Evolutionary conservation across 1,140 invertebrate species (phyloP).

Genomic region (Lutraria rhynchaena): DNA sequence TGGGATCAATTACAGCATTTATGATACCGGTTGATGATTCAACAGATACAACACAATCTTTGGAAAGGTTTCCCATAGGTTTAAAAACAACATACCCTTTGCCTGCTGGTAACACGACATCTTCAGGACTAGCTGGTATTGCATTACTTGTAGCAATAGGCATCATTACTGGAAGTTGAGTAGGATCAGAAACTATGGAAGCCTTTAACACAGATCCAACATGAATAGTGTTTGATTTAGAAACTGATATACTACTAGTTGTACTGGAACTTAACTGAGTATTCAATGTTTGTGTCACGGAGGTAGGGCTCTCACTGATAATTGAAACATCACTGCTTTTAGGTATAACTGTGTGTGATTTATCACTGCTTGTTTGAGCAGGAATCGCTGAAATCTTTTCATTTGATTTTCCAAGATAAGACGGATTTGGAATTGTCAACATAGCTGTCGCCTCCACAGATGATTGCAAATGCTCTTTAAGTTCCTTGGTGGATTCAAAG

Average conservation of each 20-base stretch:
- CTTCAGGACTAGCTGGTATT: conserved; percentile 33
- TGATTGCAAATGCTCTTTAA: too few relatives aligned
- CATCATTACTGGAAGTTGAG: conserved; percentile 25
- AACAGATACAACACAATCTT: conserved; percentile 27
- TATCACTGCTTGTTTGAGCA: too few relatives aligned
- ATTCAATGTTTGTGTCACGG: neutral
- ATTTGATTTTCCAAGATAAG: neutral
- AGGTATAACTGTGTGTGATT: neutral
- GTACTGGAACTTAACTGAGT: neutral
- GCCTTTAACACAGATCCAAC: conserved; percentile 6
- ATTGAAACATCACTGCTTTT: neutral
- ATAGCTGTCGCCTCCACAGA: conserved; percentile 18
- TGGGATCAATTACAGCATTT: conserved; percentile 26
- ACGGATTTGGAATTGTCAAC: conserved; percentile 47
- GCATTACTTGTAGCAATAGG: conserved; percentile 18
- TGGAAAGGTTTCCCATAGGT: conserved; percentile 38
- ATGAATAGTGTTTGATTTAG: neutral
- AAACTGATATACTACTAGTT: too few relatives aligned
- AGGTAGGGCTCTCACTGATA: neutral
- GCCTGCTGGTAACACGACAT: conserved; percentile 38
- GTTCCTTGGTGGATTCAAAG: too few relatives aligned
- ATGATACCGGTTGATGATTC: conserved; percentile 32
- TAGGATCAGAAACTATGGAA: conserved; percentile 20
- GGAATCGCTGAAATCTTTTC: neutral
- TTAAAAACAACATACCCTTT: conserved; percentile 61